These are phyloP conservation scores for Psettodes erumei DNA, from an alignment of 2,113 vertebrate genomes.

Conservation along the genomic window DNA sequence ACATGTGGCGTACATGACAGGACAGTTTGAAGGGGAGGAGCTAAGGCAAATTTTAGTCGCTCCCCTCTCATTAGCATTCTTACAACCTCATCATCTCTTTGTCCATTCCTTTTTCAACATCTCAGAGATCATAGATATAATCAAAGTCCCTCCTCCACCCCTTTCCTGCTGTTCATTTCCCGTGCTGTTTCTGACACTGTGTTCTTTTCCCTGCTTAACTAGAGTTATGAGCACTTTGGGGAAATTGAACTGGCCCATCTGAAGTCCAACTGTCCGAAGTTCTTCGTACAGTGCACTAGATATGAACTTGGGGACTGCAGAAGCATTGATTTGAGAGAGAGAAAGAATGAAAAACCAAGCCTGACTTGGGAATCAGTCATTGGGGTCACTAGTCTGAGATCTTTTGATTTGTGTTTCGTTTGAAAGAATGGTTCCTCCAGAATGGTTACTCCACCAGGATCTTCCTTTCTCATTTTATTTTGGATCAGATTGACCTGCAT, in stretches of 20 bases:
- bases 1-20: constrained; percentile 38
- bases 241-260: constrained; percentile 82
- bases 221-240: constrained; percentile 86
- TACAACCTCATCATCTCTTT: constrained; percentile 67
- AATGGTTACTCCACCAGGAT: constrained; percentile 72
- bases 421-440: constrained; percentile 77
- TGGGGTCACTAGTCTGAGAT: constrained; percentile 78
- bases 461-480: constrained; percentile 79
- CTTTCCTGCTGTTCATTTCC: constrained; percentile 79
- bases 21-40: constrained; percentile 69
- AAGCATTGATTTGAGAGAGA: constrained; percentile 78
- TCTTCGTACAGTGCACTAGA: constrained; percentile 82
- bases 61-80: constrained; percentile 60
- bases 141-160: constrained; percentile 81
- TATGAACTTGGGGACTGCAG: constrained; percentile 84
- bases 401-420: constrained; percentile 84
- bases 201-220: constrained; percentile 83
- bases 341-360: constrained; percentile 76
- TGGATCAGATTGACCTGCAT: constrained; percentile 78
- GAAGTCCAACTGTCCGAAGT: constrained; percentile 85
- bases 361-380: constrained; percentile 75
- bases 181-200: constrained; percentile 84
- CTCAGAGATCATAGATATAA: constrained; percentile 68
- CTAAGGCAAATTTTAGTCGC: constrained; percentile 62
- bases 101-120: constrained; percentile 59